Conservation (phyloP, 2,113 vertebrate species). For the Ceyx cyanopectus region DNA sequence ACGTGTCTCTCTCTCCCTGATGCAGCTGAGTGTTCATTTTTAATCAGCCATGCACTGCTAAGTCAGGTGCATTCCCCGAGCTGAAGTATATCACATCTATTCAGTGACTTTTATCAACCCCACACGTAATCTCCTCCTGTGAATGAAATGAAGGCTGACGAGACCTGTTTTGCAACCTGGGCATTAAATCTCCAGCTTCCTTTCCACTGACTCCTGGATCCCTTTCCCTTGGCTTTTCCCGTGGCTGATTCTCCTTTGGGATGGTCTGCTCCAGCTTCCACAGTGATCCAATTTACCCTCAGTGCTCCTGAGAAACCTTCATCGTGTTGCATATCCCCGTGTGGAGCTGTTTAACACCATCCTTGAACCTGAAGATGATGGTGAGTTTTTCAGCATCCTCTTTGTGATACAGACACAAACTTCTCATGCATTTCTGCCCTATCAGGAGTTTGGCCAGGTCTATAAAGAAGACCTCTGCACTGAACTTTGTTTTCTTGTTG, state of each 20-base stretch:
- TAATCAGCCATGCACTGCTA: background rate
- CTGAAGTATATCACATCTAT: background rate
- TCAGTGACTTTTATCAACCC: background rate
- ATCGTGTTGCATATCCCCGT: too few species aligned
- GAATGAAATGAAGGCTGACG: background rate
- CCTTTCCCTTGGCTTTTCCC: background rate
- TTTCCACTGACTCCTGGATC: background rate
- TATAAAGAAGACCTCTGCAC: background rate
- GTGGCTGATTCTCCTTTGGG: background rate
- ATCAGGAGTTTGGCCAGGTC: background rate
- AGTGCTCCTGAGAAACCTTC: background rate
- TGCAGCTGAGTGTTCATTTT: background rate
- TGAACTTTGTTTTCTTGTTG: background rate
- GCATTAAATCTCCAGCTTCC: background rate
- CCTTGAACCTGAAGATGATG: background rate
- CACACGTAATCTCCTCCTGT: background rate
- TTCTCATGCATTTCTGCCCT: background rate
- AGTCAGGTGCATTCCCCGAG: background rate
- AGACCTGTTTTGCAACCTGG: background rate
- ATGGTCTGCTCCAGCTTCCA: background rate
- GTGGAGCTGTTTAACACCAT: fast-evolving
- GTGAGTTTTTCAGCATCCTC: background rate
- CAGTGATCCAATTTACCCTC: fast-evolving
- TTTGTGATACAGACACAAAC: background rate
- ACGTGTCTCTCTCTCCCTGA: background rate